Conservation (phyloP, 1,140 invertebrate species). For the Leptinotarsa lineolata region DNA sequence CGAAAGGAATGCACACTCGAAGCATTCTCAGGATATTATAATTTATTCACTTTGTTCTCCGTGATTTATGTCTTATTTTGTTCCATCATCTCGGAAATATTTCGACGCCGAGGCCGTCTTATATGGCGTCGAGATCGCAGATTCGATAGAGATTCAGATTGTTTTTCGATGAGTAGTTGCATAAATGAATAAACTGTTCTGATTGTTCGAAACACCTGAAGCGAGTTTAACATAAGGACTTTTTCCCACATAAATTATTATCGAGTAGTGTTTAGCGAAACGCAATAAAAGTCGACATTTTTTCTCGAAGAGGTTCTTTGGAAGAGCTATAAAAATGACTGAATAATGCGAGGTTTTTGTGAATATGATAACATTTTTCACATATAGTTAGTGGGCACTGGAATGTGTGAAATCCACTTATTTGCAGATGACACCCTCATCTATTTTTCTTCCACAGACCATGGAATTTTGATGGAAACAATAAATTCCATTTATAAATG, state of each 20-base stretch:
- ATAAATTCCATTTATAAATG: no score
- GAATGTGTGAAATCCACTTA: no score
- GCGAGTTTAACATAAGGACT: not conserved
- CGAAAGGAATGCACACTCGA: not conserved
- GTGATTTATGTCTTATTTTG: conserved; percentile 26
- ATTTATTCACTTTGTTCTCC: conserved; percentile 28
- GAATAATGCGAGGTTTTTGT: no score
- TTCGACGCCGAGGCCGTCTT: not conserved
- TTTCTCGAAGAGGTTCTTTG: no score
- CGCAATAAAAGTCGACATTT: no score
- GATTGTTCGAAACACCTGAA: not conserved
- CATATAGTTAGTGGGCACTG: no score
- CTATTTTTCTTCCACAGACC: no score
- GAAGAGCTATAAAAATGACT: no score
- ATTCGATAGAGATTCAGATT: not conserved
- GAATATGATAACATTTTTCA: no score
- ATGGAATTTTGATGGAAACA: no score
- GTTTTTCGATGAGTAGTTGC: not conserved
- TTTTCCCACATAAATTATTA: conserved; percentile 4
- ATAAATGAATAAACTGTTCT: not conserved
- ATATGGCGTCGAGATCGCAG: not conserved
- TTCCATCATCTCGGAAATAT: not conserved
- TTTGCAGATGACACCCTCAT: no score
- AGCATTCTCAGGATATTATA: conserved; percentile 15
- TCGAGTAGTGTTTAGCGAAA: not conserved